Conservation (phyloP, 2,797 vertebrate genomes). For the Amazona finschi region DNA sequence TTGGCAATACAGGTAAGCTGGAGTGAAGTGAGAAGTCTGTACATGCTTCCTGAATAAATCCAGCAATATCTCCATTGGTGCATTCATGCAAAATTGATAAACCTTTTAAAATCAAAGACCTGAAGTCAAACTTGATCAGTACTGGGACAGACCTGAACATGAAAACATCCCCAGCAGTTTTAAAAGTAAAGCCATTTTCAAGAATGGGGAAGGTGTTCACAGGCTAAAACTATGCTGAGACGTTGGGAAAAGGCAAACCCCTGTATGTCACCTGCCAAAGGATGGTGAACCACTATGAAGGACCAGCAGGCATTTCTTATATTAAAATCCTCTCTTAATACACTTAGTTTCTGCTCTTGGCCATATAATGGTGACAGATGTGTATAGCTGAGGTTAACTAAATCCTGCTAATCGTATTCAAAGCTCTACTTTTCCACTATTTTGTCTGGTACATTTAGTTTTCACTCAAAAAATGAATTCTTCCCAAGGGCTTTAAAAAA, state of each 20-base stretch:
- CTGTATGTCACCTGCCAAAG: background rate
- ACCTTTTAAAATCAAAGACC: background rate
- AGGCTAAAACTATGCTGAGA: background rate
- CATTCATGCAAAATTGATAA: background rate
- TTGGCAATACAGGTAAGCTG: accelerated
- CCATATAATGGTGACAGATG: background rate
- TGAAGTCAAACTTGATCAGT: background rate
- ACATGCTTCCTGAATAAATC: background rate
- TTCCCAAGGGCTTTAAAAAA: background rate
- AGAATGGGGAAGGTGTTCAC: background rate
- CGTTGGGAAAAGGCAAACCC: background rate
- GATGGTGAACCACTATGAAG: background rate
- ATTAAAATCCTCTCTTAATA: background rate
- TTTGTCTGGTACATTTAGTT: background rate
- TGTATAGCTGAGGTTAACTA: background rate
- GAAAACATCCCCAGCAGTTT: background rate
- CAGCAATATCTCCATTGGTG: background rate
- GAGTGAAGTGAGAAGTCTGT: background rate
- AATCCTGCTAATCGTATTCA: background rate
- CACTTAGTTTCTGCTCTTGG: background rate
- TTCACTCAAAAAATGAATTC: background rate
- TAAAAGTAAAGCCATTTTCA: background rate
- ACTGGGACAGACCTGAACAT: background rate
- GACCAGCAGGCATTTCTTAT: background rate
- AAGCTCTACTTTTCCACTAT: background rate